Evolutionary conservation across 1,140 invertebrate genomes (phyloP), one percentile per base, ranked within the genome.

Genomic region (Drosophila parvula): DNA sequence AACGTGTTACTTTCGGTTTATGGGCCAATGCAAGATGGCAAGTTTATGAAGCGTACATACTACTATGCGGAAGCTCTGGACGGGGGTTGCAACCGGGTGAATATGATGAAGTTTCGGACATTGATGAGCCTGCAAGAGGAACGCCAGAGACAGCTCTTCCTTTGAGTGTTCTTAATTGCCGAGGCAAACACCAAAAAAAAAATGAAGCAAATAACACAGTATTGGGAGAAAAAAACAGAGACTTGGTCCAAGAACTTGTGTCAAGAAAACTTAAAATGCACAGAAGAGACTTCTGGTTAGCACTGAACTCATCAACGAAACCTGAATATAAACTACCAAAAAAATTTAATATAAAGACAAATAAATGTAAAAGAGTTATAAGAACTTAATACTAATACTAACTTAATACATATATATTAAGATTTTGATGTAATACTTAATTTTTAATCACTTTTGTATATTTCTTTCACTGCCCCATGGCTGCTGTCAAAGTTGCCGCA

Each of bases 21-120:
- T 86, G 70, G 75, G 83, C 76, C 83, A 86, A 85, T 85, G 81
- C 81, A 85, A 85, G 78, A 70, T 48, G 76, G 77, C 74, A 86
- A 74, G 83, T 83, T 85, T 86, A 78, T 81, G 63, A 85, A 69
- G 74, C 73, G 62, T 73, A 76, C 65, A 58, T 61, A 55, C 57
- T 56, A 63, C 61, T 75, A 70, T 68, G 69, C 74, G 73, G 74
- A 76, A 76, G 62, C 70, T 36, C 16, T 10, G 8, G 0, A 34
- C 12, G 18, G 50, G 50, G 50, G 32, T 1, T n/a, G 32, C 57
- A 30, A 43, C 68, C 44, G 36, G 65, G 51, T n/a, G n/a, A 65
- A 12, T 58, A 71, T 71, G 67, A 59, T 71, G 68, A 71, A 71
- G 68, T 71, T 71, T 71, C 65, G 34, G 68, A 71, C 68, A 71